Base-by-base conservation (phyloP, 1,140 invertebrate genomes). In the Brachionus rubens region DNA sequence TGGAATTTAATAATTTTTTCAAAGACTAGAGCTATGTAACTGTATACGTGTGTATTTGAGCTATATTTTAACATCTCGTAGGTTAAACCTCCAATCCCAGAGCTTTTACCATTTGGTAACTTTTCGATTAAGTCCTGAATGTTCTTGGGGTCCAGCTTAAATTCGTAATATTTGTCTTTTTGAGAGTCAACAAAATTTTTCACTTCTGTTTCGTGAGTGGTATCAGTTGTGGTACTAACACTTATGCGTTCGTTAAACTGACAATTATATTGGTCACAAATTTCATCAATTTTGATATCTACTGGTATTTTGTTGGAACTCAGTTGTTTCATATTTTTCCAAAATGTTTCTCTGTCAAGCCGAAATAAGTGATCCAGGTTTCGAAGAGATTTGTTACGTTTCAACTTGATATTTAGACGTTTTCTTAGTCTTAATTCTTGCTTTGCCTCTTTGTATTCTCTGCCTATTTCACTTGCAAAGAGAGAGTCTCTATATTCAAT, bases 391-490 rank as follows among this genome's bases (percentile, higher is more conserved):
- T 54, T 54, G 26, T 54, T 54, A 14, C 50, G 50, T 26, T 54
- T 54, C 14, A 54, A 26, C 28, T 54, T 54, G 14, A 54, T 54
- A 54, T 59, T 59, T 33, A 59, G n/a, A 59, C 28, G 52, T 56
- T 56, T 56, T 33, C 52, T 28, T 59, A 59, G 33, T 30, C 54
- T 28, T 30, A 59, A 59, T 59, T 30, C 26, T n/a, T 12, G 10
- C 33, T 59, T 59, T 26, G 54, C 54, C 14, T 59, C 26, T 59
- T 30, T 59, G 54, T 59, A 28, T 59, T 59, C 54, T 59, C 33
- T 59, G 28, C 33, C 54, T 26, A 59, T 14, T 59, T 59, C 54
- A 30, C 33, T 59, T 26, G 54, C 28, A 59, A 59, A 59, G 28
- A 24, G 26, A 30, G 54, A 59, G 54, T 59, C 14, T 59, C 33